phyloP scores from a whole-genome alignment of 2,888 invertebrate genomes.

The Entomobrya proxima region DNA sequence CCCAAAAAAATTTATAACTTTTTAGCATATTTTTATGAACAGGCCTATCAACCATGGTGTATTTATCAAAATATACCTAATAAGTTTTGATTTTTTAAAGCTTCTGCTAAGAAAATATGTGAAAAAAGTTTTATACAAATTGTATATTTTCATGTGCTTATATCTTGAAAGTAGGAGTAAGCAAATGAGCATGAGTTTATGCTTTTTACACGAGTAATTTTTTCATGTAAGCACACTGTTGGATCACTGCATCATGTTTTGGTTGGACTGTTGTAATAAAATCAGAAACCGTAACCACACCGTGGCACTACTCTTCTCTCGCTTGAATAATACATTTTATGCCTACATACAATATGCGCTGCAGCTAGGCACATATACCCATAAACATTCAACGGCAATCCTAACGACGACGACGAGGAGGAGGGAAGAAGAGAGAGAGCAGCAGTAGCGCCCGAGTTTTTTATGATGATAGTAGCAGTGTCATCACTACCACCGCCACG shows the following conservation, averaged over 20 bases:
- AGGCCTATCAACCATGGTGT: no score
- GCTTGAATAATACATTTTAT: slow-evolving; percentile 2
- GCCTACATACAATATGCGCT: not conserved
- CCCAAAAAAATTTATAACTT: no score
- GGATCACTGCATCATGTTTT: slow-evolving; percentile 1
- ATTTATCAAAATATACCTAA: no score
- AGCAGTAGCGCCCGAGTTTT: not conserved
- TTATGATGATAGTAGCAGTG: slow-evolving; percentile 9
- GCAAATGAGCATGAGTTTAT: no score
- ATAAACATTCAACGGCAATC: not conserved
- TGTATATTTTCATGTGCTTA: no score
- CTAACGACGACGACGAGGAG: not conserved
- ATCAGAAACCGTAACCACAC: slow-evolving; percentile 59
- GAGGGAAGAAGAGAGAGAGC: not conserved
- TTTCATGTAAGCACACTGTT: not conserved
- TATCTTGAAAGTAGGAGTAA: no score
- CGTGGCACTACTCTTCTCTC: slow-evolving; percentile 22
- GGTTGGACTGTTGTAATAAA: slow-evolving; percentile 53
- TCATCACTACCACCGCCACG: not conserved
- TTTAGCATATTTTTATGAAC: no score
- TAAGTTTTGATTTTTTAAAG: no score
- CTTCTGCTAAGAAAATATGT: no score
- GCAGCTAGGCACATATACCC: no score
- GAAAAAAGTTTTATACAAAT: no score
- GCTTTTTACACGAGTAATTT: not conserved